These are phyloP conservation scores for Orchestia grillus DNA, from an alignment of 1,140 invertebrate genomes.

Conservation along the genomic window DNA sequence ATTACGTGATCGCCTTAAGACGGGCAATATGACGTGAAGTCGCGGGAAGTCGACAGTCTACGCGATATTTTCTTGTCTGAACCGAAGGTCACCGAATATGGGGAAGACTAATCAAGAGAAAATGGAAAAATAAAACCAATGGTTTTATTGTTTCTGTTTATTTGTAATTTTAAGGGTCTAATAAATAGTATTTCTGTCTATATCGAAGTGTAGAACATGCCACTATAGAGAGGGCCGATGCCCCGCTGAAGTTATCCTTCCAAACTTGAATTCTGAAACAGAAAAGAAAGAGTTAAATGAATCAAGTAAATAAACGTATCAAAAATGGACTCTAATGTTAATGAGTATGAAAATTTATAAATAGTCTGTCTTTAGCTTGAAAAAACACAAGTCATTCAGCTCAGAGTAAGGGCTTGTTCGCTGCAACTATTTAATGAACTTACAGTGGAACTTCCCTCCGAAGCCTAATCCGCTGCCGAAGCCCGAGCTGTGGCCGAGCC, in stretches of 20 bases:
- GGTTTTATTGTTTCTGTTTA: not conserved
- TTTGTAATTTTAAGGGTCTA: not conserved
- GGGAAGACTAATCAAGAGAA: not conserved
- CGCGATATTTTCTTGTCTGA: not conserved
- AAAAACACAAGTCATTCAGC: not conserved
- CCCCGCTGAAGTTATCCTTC: not conserved
- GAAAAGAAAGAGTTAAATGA: not conserved
- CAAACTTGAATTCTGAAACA: not conserved
- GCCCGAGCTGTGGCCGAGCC: not conserved
- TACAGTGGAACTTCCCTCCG: conserved; percentile 14
- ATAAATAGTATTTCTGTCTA: not conserved
- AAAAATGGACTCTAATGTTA: too few species aligned
- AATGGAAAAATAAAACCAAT: not conserved
- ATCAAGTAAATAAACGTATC: not conserved
- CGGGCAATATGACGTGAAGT: too few species aligned
- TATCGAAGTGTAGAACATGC: not conserved
- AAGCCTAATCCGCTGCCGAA: not conserved
- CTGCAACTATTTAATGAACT: not conserved
- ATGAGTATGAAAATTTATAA: not conserved
- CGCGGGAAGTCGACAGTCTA: too few species aligned
- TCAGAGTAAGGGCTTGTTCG: not conserved
- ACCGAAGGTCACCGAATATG: not conserved
- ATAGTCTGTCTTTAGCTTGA: not conserved
- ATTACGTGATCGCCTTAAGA: too few species aligned
- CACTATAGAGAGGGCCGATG: not conserved